A percentile compares a stretch with the other conserved stretches of the same genome.
Evolutionary conservation across 2,113 vertebrate species (phyloP).

Genomic region (Lontra canadensis): DNA sequence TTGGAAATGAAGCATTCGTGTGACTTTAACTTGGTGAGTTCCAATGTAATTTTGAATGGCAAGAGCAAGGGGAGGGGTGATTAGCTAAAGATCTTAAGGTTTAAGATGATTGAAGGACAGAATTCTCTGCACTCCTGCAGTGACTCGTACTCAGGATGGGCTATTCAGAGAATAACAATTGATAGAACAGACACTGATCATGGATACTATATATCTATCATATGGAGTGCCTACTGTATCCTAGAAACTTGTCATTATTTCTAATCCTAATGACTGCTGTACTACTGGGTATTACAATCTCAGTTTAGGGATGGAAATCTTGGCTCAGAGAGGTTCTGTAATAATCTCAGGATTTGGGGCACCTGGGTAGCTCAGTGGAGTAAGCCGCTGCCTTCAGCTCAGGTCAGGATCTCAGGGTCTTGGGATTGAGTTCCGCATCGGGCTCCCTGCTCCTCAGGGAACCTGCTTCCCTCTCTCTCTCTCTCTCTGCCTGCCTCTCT

Average conservation of each 20-base stretch:
- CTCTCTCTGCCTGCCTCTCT: no score
- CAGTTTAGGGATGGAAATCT: not conserved
- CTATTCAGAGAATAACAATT: not conserved
- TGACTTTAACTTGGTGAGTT: not conserved
- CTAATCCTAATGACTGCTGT: not conserved
- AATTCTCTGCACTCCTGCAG: not conserved
- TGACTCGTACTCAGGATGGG: not conserved
- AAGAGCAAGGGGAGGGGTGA: not conserved
- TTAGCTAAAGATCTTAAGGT: no score
- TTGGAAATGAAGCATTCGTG: not conserved
- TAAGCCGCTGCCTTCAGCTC: no score
- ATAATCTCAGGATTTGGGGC: not conserved
- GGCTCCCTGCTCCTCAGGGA: no score
- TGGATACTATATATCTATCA: not conserved
- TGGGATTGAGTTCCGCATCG: fast-evolving
- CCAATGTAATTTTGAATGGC: not conserved
- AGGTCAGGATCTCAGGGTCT: no score
- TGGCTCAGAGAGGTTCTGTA: not conserved
- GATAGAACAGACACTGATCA: not conserved
- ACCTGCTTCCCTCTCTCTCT: no score
- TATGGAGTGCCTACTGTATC: fast-evolving
- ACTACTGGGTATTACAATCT: not conserved
- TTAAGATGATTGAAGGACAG: not conserved
- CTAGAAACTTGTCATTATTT: not conserved
- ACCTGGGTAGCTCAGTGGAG: no score